Evolutionary conservation across 2,797 vertebrate species (phyloP).

Genomic region (Mus caroli): DNA sequence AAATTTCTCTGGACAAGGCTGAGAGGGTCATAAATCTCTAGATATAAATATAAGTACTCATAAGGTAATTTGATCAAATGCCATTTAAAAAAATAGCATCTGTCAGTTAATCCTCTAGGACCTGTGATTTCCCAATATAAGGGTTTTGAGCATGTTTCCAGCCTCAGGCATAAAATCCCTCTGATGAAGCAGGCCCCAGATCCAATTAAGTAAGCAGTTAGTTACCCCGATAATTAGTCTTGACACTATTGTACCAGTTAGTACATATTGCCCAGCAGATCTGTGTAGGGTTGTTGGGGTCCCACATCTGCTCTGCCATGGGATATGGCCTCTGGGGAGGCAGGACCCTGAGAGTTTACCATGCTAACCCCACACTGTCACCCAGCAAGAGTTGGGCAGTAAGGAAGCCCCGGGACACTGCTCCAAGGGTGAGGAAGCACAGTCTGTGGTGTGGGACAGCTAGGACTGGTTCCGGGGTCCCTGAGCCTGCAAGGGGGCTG

Average conservation of each 20-base stretch:
- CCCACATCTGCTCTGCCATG: no score
- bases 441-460: no score
- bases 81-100: background rate
- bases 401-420: no score
- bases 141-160: background rate
- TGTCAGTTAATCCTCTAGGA: background rate
- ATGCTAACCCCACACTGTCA: no score
- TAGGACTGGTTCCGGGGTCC: no score
- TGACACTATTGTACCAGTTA: background rate
- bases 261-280: background rate
- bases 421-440: no score
- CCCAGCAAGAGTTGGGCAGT: no score
- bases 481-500: no score
- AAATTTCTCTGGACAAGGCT: background rate
- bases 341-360: no score
- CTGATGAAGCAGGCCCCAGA: background rate
- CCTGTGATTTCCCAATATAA: background rate
- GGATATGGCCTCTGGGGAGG: no score
- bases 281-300: no score
- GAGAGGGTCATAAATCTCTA: background rate
- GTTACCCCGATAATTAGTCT: background rate
- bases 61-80: background rate
- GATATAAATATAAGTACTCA: background rate
- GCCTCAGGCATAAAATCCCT: background rate
- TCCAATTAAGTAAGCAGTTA: background rate